These are phyloP conservation scores for Etia nguti DNA, from an alignment of 2,113 vertebrate species.

Conservation along the genomic window DNA sequence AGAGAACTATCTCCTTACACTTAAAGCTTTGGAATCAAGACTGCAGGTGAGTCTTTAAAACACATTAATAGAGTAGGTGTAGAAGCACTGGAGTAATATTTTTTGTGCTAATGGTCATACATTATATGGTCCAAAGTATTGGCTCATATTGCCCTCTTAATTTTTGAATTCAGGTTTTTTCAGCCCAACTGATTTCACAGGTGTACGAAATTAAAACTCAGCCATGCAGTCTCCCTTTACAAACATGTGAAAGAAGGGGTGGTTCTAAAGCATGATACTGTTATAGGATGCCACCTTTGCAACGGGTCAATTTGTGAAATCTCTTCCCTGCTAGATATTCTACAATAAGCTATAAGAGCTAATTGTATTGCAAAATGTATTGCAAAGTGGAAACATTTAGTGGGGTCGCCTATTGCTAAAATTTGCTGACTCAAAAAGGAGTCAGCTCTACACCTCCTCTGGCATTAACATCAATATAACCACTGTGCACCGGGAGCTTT, in stretches of 20 bases:
- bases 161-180: not conserved
- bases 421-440: not conserved
- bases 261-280: not conserved
- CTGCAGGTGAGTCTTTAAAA: slow-evolving; percentile 75
- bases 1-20: slow-evolving; percentile 74
- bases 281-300: not conserved
- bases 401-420: not conserved
- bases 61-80: not conserved
- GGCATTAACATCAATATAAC: not conserved
- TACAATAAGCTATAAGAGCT: not conserved
- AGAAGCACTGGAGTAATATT: not conserved
- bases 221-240: not conserved
- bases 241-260: not conserved
- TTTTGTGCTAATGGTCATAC: not conserved
- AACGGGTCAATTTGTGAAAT: not conserved
- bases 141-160: not conserved
- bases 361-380: not conserved
- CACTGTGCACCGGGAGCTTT: not conserved
- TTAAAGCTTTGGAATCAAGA: slow-evolving; percentile 81
- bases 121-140: not conserved
- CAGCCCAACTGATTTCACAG: not conserved
- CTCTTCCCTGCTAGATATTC: not conserved
- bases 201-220: not conserved
- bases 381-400: not conserved
- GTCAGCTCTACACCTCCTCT: not conserved